Conservation (phyloP, 2,113 vertebrate genomes). For the Speoplatyrhinus poulsoni region DNA sequence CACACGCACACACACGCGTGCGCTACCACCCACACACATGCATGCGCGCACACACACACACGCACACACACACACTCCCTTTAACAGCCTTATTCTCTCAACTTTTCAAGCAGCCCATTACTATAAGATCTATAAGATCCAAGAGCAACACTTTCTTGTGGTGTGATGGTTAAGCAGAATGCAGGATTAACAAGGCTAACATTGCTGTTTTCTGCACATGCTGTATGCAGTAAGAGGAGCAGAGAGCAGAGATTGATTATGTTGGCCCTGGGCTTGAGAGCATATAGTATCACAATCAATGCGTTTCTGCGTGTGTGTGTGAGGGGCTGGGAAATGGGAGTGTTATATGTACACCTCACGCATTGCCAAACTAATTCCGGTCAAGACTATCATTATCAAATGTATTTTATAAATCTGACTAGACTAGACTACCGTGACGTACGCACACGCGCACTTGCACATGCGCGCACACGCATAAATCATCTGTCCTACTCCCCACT, state of each 20-base stretch:
- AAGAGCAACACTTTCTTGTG: slow-evolving; percentile 19
- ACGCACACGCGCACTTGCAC: neutral
- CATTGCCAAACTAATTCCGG: neutral
- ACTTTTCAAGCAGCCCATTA: slow-evolving; percentile 12
- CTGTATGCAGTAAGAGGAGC: neutral
- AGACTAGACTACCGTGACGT: neutral
- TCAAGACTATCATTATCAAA: neutral
- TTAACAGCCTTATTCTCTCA: neutral
- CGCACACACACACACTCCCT: neutral
- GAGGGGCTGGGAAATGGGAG: neutral
- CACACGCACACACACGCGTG: neutral
- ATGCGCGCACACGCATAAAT: slow-evolving; percentile 3
- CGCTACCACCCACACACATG: neutral
- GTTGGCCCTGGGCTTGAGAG: neutral
- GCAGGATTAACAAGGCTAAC: neutral
- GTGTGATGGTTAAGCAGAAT: neutral
- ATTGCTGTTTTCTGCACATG: neutral
- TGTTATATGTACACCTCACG: neutral
- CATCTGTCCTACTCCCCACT: neutral
- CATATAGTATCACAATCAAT: slow-evolving; percentile 3
- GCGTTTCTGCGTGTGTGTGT: neutral
- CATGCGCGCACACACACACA: neutral
- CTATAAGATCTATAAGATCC: slow-evolving; percentile 6
- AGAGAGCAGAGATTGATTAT: neutral
- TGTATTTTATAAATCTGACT: neutral